Conservation (phyloP, 1,140 invertebrate genomes). For the Aphelinus certus region DNA sequence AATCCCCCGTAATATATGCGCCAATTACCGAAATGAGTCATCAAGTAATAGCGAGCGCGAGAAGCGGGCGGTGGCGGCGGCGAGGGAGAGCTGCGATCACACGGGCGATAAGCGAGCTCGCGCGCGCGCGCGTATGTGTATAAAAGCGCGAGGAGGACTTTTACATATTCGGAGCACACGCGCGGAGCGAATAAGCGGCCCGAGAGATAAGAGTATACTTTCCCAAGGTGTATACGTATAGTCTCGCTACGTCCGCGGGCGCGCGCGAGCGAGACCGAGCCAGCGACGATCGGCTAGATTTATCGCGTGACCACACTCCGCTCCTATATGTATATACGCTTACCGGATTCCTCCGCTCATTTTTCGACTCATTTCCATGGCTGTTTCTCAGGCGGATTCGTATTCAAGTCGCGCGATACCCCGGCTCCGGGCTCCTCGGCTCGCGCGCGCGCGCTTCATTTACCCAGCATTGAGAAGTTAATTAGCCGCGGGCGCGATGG, state of each 20-base stretch:
- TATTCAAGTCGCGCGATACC: too few species aligned
- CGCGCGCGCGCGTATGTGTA: too few species aligned
- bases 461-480: not conserved
- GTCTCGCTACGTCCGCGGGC: too few species aligned
- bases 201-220: constrained; percentile 55
- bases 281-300: constrained; percentile 47
- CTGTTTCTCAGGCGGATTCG: not conserved
- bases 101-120: too few species aligned
- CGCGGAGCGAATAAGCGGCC: constrained; percentile 47
- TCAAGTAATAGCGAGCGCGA: constrained; percentile 53
- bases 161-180: constrained; percentile 53
- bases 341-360: constrained; percentile 12
- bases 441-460: not conserved
- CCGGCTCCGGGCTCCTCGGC: too few species aligned
- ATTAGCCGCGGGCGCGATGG: not conserved
- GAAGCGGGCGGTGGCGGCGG: constrained; percentile 46
- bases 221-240: constrained; percentile 43
- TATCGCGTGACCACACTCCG: constrained; percentile 19
- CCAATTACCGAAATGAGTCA: constrained; percentile 63
- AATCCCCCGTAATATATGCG: constrained; percentile 58
- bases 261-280: not conserved
- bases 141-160: constrained; percentile 31
- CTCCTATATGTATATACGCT: not conserved
- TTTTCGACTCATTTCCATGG: not conserved
- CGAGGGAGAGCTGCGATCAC: constrained; percentile 39